Percentiles rank a stretch among this genome's conserved stretches.
phyloP scores from a whole-genome alignment of 2,113 vertebrate genomes.

The Saccopteryx leptura region DNA sequence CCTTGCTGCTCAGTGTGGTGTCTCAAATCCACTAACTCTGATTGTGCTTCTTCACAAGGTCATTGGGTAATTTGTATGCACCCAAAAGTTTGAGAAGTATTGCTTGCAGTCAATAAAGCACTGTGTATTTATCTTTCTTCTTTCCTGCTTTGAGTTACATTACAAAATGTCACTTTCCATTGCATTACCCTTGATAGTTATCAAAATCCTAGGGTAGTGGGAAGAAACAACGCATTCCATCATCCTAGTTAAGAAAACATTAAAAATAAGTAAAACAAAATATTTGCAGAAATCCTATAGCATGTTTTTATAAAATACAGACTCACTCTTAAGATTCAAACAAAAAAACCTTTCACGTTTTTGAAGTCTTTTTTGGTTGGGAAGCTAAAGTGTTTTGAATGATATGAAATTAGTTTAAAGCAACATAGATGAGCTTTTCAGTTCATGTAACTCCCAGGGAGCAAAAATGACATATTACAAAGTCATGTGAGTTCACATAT shows the following conservation, averaged over 20 bases:
- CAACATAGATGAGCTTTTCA: not conserved
- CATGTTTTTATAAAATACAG: not conserved
- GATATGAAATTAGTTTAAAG: slow-evolving; percentile 10
- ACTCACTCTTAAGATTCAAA: not conserved
- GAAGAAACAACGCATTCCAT: not conserved
- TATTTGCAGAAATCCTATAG: not conserved
- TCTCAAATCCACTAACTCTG: not conserved
- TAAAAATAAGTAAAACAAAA: slow-evolving; percentile 17
- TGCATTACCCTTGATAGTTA: not conserved
- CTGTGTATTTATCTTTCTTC: not conserved
- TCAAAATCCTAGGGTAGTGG: not conserved
- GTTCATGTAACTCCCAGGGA: not conserved
- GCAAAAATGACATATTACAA: not conserved
- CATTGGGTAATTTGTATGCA: not conserved
- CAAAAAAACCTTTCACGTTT: not conserved
- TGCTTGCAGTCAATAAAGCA: not conserved
- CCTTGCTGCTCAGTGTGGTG: not conserved
- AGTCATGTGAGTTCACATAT: not conserved
- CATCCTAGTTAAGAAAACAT: not conserved
- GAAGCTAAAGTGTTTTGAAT: not conserved
- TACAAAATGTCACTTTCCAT: not conserved
- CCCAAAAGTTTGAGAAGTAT: not conserved
- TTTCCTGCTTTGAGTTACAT: not conserved
- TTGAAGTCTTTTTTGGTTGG: not conserved
- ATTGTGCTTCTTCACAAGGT: not conserved